phyloP scores from a whole-genome alignment of 23 tunicate genomes.

The Diplosoma virens region DNA sequence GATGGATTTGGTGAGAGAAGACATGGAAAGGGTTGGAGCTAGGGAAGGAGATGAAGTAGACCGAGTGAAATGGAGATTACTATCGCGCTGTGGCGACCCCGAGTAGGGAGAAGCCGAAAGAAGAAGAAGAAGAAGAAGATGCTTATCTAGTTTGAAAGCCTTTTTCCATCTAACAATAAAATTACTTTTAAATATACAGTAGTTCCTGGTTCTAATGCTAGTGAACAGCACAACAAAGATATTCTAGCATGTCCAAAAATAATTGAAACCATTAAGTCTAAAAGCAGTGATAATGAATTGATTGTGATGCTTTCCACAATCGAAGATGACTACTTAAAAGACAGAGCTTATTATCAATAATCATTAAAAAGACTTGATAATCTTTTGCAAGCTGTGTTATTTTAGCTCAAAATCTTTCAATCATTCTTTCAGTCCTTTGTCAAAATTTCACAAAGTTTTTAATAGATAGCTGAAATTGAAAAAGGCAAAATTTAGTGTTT shows the following conservation, averaged over 20 bases:
- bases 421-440: slow-evolving; percentile 90
- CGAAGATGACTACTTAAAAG: not conserved
- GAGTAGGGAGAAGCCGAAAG: too few relatives aligned
- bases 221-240: slow-evolving; percentile 42
- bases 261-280: slow-evolving; percentile 66
- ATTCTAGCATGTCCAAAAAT: slow-evolving; percentile 52
- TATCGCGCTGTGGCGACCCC: too few relatives aligned
- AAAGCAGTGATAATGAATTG: slow-evolving; percentile 72
- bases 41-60: too few relatives aligned
- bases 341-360: not conserved
- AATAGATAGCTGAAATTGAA: slow-evolving; percentile 75
- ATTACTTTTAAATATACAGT: slow-evolving; percentile 65
- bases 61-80: too few relatives aligned
- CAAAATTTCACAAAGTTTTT: slow-evolving; percentile 79
- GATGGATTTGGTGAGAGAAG: too few relatives aligned
- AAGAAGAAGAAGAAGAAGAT: too few relatives aligned
- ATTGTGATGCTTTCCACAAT: slow-evolving; percentile 65
- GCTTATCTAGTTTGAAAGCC: slow-evolving; percentile 65
- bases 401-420: slow-evolving; percentile 96
- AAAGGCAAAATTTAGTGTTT: slow-evolving; percentile 71
- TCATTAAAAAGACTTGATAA: slow-evolving; percentile 56
- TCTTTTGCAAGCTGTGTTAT: slow-evolving; percentile 74
- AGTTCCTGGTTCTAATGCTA: slow-evolving; percentile 21
- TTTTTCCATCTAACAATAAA: slow-evolving; percentile 65
- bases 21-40: too few relatives aligned